These are phyloP conservation scores for Poeciliopsis occidentalis DNA, from an alignment of 2,113 vertebrate species.

Conservation along the genomic window DNA sequence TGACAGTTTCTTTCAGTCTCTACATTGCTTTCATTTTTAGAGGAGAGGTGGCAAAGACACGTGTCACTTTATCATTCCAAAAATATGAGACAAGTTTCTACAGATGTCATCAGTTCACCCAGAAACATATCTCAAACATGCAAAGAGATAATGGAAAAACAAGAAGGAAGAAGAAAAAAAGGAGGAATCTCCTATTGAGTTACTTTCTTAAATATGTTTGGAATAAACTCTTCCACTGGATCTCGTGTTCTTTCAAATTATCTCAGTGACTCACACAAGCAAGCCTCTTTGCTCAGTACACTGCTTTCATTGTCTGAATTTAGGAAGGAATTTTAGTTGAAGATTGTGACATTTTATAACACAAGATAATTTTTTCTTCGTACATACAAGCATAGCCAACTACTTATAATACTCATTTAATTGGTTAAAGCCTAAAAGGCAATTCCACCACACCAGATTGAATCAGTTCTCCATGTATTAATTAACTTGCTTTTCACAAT, in stretches of 20 bases:
- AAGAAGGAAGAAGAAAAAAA: background rate
- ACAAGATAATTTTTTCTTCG: background rate
- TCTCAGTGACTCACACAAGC: conserved; percentile 44
- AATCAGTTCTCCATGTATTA: conserved; percentile 28
- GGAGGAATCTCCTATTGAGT: background rate
- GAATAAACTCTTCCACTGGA: conserved; percentile 20
- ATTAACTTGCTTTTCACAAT: conserved; percentile 45
- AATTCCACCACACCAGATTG: background rate
- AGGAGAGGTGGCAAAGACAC: background rate
- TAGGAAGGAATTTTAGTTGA: conserved; percentile 37
- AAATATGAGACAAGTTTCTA: background rate
- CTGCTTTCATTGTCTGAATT: conserved; percentile 50
- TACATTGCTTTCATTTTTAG: background rate
- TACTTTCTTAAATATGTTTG: conserved; percentile 13
- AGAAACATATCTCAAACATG: background rate
- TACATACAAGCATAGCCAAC: background rate
- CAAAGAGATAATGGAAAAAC: background rate
- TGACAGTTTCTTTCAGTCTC: background rate
- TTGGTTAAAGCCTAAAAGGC: conserved; percentile 1
- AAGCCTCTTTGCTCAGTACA: conserved; percentile 37
- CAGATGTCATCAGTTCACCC: background rate
- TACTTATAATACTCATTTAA: background rate
- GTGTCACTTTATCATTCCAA: background rate
- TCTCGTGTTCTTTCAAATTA: conserved; percentile 50
- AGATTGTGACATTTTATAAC: conserved; percentile 36